Evolutionary conservation across 2,888 invertebrate species (phyloP).

Genomic region (Agrotis ipsilon): DNA sequence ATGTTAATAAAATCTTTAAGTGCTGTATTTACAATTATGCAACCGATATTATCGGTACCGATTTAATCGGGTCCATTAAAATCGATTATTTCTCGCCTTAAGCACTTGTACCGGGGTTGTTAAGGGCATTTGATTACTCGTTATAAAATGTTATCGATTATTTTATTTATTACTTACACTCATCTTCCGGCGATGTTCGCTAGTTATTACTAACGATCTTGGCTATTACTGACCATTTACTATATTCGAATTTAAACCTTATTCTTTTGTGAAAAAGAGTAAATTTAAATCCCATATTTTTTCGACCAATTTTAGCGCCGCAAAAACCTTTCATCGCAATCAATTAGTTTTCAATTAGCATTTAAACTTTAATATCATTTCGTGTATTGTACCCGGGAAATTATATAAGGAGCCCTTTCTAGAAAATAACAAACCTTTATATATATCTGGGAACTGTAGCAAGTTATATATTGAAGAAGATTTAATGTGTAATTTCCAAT

Average conservation of each 20-base stretch:
- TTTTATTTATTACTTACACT: constrained; percentile 61
- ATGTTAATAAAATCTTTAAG: constrained; percentile 38
- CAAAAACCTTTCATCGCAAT: constrained; percentile 48
- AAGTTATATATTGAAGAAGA: constrained; percentile 40
- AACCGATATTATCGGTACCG: constrained; percentile 56
- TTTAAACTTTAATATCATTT: constrained; percentile 52
- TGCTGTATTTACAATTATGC: constrained; percentile 46
- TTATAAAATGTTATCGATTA: constrained; percentile 66
- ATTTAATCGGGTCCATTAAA: constrained; percentile 66
- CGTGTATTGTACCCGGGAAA: constrained; percentile 46
- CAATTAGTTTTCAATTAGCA: constrained; percentile 62
- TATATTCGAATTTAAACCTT: constrained; percentile 29
- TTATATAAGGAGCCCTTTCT: constrained; percentile 59
- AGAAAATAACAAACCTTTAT: constrained; percentile 38
- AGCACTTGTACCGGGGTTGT: constrained; percentile 58
- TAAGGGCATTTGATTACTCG: constrained; percentile 68
- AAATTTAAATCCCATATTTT: neutral
- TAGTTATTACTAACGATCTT: constrained; percentile 49
- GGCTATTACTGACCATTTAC: constrained; percentile 15
- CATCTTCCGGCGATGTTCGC: constrained; percentile 57
- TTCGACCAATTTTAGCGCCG: constrained; percentile 1
- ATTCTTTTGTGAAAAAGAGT: neutral
- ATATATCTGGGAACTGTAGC: constrained; percentile 43
- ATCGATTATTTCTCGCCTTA: constrained; percentile 64
- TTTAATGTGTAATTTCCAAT: constrained; percentile 45